These are phyloP conservation scores for Hypsopygia costalis DNA, from an alignment of 2,888 invertebrate species.

Conservation along the genomic window DNA sequence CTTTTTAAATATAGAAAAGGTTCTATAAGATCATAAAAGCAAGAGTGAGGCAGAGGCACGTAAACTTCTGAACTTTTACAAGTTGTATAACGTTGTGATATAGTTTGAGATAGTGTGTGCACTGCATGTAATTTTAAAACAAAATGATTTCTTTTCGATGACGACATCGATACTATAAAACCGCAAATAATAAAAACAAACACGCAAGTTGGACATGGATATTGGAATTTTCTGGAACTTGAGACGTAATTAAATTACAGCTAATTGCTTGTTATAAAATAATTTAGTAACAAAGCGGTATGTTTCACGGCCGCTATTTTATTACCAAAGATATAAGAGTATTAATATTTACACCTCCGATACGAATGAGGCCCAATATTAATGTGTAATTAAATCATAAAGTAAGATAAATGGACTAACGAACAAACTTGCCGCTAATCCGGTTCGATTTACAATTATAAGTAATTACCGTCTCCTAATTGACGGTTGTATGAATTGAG, in stretches of 20 bases:
- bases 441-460: conserved; percentile 68
- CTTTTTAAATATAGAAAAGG: too few species aligned
- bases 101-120: too few species aligned
- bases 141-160: too few species aligned
- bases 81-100: too few species aligned
- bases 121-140: too few species aligned
- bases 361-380: conserved; percentile 47
- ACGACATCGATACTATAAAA: too few species aligned
- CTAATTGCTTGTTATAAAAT: conserved; percentile 15
- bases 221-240: not conserved
- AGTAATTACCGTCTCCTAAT: conserved; percentile 63
- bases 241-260: conserved; percentile 12
- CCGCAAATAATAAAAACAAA: not conserved
- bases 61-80: too few species aligned
- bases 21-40: too few species aligned
- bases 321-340: conserved; percentile 44
- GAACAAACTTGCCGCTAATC: conserved; percentile 66
- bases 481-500: conserved; percentile 67
- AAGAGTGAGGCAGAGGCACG: too few species aligned
- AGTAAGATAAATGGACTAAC: conserved; percentile 59
- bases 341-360: conserved; percentile 57
- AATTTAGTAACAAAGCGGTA: conserved; percentile 12
- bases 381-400: conserved; percentile 75
- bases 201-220: conserved; percentile 13
- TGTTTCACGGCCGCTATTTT: conserved; percentile 36